Percentiles rank a stretch among this genome's conserved stretches.
Conservation (phyloP, 2,113 vertebrate species). For the Chamaetylas fuelleborni region DNA sequence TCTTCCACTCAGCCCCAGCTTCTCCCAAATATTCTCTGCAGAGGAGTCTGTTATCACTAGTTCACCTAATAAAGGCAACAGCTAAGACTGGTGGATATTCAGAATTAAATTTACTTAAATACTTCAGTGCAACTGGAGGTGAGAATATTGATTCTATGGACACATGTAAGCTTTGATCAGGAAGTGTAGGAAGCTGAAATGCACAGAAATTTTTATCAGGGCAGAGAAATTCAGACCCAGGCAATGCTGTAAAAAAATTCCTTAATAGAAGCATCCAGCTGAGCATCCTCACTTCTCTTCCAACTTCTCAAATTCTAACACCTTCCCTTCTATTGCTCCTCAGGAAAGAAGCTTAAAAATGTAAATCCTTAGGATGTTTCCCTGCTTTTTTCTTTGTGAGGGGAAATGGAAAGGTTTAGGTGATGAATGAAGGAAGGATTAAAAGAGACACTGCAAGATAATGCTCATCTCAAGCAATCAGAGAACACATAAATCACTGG, state of each 20-base stretch:
- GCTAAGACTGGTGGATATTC: neutral
- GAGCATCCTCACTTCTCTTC: neutral
- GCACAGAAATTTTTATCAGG: neutral
- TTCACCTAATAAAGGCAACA: neutral
- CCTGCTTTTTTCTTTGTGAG: neutral
- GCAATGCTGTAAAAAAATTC: neutral
- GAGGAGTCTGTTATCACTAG: neutral
- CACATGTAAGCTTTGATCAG: neutral
- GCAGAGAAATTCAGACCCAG: neutral
- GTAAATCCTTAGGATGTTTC: neutral
- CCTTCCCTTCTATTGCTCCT: neutral
- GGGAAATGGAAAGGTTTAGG: neutral
- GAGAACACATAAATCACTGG: neutral
- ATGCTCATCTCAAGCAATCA: neutral
- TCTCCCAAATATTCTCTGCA: neutral
- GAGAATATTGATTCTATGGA: neutral
- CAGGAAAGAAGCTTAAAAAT: neutral
- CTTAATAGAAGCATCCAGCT: neutral
- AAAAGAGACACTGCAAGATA: constrained; percentile 4
- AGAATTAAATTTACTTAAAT: neutral
- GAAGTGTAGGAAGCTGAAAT: neutral
- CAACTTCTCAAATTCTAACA: neutral
- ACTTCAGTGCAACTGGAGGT: neutral
- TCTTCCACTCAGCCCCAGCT: neutral
- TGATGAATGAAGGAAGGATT: constrained; percentile 31